These are phyloP conservation scores for Pedionomus torquatus DNA, from an alignment of 2,113 vertebrate genomes.

Conservation along the genomic window DNA sequence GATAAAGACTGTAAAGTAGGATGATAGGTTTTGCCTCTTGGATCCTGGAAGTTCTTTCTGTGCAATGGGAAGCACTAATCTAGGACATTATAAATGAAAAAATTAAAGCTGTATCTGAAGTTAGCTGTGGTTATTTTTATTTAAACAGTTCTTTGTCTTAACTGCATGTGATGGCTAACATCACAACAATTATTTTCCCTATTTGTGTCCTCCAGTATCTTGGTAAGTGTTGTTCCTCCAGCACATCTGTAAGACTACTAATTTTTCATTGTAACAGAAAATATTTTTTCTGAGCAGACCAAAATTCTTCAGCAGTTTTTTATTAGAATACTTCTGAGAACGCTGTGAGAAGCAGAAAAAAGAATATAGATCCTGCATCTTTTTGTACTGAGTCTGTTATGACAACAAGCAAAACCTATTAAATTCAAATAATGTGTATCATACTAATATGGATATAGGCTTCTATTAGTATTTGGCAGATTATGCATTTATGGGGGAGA, in stretches of 20 bases:
- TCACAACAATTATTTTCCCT: neutral
- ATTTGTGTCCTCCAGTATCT: neutral
- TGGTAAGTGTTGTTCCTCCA: neutral
- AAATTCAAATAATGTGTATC: neutral
- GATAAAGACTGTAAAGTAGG: neutral
- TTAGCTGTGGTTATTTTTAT: neutral
- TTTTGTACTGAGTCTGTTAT: neutral
- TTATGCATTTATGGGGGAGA: neutral
- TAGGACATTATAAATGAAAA: neutral
- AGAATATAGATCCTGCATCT: neutral
- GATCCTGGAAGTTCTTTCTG: neutral
- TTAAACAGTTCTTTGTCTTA: neutral
- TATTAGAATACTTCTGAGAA: neutral
- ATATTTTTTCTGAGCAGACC: neutral
- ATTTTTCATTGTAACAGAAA: neutral
- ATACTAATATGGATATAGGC: rapidly evolving
- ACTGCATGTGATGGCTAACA: neutral
- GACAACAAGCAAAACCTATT: neutral
- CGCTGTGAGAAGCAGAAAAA: neutral
- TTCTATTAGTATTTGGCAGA: neutral
- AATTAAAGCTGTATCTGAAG: neutral
- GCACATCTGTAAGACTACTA: neutral
- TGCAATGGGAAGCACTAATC: neutral
- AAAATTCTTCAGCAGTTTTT: neutral
- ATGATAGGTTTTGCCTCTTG: neutral